These are phyloP conservation scores for Recurvirostra avosetta DNA, from an alignment of 2,113 vertebrate species.

Conservation along the genomic window DNA sequence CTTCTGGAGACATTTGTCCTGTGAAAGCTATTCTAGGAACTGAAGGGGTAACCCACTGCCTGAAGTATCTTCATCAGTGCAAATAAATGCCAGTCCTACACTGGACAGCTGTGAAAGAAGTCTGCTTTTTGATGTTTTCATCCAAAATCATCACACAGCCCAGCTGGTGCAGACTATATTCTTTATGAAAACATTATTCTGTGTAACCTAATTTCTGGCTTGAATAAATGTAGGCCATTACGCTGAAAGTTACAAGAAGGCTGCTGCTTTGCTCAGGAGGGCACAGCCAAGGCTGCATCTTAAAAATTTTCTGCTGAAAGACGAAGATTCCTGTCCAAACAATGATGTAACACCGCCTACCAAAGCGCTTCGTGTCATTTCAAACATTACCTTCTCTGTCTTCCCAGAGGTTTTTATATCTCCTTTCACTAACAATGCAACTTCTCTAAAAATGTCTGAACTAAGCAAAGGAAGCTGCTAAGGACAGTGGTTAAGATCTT, in stretches of 20 bases:
- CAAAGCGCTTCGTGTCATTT: neutral
- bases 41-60: slow-evolving; percentile 9
- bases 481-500: neutral
- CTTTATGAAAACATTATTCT: neutral
- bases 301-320: neutral
- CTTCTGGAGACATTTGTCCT: neutral
- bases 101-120: neutral
- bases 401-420: neutral
- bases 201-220: neutral
- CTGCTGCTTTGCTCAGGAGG: neutral
- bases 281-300: neutral
- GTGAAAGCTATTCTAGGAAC: slow-evolving; percentile 5
- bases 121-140: neutral
- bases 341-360: neutral
- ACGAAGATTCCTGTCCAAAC: neutral
- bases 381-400: neutral
- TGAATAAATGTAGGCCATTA: neutral
- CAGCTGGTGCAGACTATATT: neutral
- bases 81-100: neutral
- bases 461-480: neutral
- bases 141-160: neutral
- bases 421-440: neutral
- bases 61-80: neutral
- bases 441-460: neutral
- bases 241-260: neutral